Base-by-base conservation (phyloP, 2,888 invertebrate genomes). In the Hoplodrina ambigua region DNA sequence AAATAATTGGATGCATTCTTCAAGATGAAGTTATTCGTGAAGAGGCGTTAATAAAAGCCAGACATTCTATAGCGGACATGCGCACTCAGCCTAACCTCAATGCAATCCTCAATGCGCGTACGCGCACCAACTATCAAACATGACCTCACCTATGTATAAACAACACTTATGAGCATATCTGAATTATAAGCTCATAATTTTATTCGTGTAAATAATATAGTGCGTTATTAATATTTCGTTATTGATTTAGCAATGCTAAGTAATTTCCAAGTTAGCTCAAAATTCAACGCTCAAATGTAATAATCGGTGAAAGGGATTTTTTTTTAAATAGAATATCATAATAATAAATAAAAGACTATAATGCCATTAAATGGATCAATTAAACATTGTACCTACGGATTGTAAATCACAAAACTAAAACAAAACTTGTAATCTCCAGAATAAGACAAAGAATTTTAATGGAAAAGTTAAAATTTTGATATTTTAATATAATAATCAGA, bases 1-100 rank as follows among this genome's bases (percentile, higher is more conserved):
- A 98, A 91, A 98, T 98, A 86, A 97, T 98, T 96, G 97, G 97
- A 82, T 96, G 97, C 70, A 96, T 97, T 80, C 94, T 97, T 78
- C 96, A 96, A 81, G 96, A 96, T 85, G 96, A 97, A 79, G 95
- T 94, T 33, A 95, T 96, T 82, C 96, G 94, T 62, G 94, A 95
- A 83, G 93, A 95, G 84, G 94, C 94, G 10, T 82, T 92, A 60
- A 87, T 90, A 83, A 93, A 92, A 79, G 90, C 93, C 46, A 92
- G 95, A 41, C 95, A 95, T 82, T 95, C 96, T n/a, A 93, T 94
- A 79, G 94, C 95, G 4, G 95, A 95, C 84, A 90, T 95, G 92
- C 89, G 95, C 67, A 88, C 89, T 63, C 88, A 91, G 56, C 89
- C 92, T 17, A 90, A 91, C 53, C 79, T 91, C 20, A 90, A 90